Evolutionary conservation across 2,888 invertebrate genomes (phyloP).

Genomic region (Mythimna vitellina): DNA sequence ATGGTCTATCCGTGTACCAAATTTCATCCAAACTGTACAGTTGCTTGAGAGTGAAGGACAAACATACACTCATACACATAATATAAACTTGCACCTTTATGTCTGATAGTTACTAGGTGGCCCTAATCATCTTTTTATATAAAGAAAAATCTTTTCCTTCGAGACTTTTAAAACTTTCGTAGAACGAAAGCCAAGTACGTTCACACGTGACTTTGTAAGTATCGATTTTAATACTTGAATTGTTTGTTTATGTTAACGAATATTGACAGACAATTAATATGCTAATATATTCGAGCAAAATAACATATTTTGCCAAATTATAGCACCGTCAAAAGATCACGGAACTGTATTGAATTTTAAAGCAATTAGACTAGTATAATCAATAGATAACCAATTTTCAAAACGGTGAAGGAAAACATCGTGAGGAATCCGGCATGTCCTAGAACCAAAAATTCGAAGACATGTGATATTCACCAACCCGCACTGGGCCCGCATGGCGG

Average conservation of each 20-base stretch:
- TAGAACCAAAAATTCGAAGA: too few relatives aligned
- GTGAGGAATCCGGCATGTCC: too few relatives aligned
- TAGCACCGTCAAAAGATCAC: too few relatives aligned
- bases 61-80: too few relatives aligned
- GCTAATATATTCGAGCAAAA: constrained; percentile 21
- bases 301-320: neutral
- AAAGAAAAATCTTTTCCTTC: neutral
- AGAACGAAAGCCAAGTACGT: neutral
- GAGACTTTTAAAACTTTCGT: neutral
- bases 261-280: constrained; percentile 28
- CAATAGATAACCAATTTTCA: neutral
- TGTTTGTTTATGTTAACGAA: constrained; percentile 11
- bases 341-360: neutral
- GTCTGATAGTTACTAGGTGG: neutral
- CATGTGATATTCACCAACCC: too few relatives aligned
- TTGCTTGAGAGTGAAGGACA: too few relatives aligned
- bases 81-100: too few relatives aligned
- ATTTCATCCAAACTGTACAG: too few relatives aligned
- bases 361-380: neutral
- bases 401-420: too few relatives aligned
- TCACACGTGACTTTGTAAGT: neutral
- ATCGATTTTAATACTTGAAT: constrained; percentile 20
- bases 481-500: too few relatives aligned
- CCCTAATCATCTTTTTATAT: too few relatives aligned
- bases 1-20: too few relatives aligned